A percentile compares a stretch with the other conserved stretches of the same genome.
These are phyloP conservation scores for Sinodicranocentrus sp. DNA, from an alignment of 2,888 invertebrate species.

Conservation along the genomic window DNA sequence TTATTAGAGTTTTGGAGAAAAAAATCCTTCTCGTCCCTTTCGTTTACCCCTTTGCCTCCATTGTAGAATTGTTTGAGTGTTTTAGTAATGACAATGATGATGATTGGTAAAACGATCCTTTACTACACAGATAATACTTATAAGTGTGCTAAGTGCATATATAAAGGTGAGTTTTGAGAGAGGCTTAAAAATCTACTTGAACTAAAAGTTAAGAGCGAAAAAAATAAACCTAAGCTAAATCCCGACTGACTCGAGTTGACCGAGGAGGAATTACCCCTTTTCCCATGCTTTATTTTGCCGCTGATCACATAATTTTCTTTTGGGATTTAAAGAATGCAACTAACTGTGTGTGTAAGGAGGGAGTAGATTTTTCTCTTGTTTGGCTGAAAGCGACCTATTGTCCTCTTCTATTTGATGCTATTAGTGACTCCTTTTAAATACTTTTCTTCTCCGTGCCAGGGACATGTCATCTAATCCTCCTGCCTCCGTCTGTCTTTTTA, in stretches of 20 bases:
- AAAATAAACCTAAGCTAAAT: too few relatives aligned
- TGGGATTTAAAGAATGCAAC: not conserved
- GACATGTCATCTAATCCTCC: slow-evolving; percentile 53
- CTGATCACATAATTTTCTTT: not conserved
- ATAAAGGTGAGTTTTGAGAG: too few relatives aligned
- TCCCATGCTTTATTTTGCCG: not conserved
- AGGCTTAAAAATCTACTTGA: too few relatives aligned
- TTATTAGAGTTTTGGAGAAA: too few relatives aligned
- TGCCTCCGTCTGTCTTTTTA: slow-evolving; percentile 43
- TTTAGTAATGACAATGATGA: not conserved
- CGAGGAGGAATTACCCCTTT: not conserved
- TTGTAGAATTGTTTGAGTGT: not conserved
- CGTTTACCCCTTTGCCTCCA: not conserved
- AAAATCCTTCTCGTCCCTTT: too few relatives aligned
- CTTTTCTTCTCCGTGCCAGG: slow-evolving; percentile 4
- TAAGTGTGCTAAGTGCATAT: too few relatives aligned
- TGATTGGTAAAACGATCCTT: slow-evolving; percentile 4
- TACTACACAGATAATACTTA: too few relatives aligned
- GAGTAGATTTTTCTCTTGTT: not conserved
- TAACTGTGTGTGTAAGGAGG: not conserved
- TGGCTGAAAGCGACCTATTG: not conserved
- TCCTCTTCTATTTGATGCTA: slow-evolving; percentile 18
- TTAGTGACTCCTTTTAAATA: slow-evolving; percentile 29
- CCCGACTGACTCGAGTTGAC: not conserved
- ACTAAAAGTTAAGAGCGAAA: too few relatives aligned